These are phyloP conservation scores for Rhamphomyia laevipes DNA, from an alignment of 2,888 invertebrate species.

Conservation along the genomic window DNA sequence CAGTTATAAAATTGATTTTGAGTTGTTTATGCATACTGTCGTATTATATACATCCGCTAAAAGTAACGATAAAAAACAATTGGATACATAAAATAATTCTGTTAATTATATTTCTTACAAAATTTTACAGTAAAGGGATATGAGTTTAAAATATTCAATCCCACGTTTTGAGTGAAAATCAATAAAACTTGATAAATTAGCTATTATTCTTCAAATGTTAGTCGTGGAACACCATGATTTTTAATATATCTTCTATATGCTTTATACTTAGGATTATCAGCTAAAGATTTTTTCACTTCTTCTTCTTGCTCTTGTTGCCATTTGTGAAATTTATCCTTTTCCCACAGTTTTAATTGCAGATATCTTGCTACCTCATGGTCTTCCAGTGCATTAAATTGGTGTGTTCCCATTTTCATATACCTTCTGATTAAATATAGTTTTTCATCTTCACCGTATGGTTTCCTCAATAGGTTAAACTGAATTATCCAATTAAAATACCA, in stretches of 20 bases:
- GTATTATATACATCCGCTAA: too few species aligned
- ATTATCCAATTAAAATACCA: slow-evolving; percentile 76
- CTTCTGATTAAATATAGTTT: slow-evolving; percentile 75
- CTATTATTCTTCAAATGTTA: slow-evolving; percentile 74
- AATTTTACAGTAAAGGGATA: too few species aligned
- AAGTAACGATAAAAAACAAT: too few species aligned
- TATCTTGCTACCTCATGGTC: slow-evolving; percentile 63
- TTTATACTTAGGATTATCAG: slow-evolving; percentile 78
- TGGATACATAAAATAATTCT: too few species aligned
- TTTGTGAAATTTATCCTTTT: slow-evolving; percentile 58
- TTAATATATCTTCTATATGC: slow-evolving; percentile 83
- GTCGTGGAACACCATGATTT: slow-evolving; percentile 76
- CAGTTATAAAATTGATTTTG: too few species aligned
- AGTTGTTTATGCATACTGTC: too few species aligned
- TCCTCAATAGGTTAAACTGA: slow-evolving; percentile 60
- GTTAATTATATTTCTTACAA: too few species aligned
- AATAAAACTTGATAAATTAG: slow-evolving; percentile 27
- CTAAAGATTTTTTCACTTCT: slow-evolving; percentile 70
- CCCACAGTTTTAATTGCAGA: slow-evolving; percentile 68
- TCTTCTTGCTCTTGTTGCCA: slow-evolving; percentile 80
- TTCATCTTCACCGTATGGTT: slow-evolving; percentile 71
- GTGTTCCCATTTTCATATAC: slow-evolving; percentile 57
- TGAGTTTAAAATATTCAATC: slow-evolving; percentile 5
- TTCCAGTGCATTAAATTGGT: slow-evolving; percentile 61
- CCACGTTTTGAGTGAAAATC: slow-evolving; percentile 15